These are phyloP conservation scores for Epinephelus cyanopodus DNA, from an alignment of 2,113 vertebrate species.

Conservation along the genomic window DNA sequence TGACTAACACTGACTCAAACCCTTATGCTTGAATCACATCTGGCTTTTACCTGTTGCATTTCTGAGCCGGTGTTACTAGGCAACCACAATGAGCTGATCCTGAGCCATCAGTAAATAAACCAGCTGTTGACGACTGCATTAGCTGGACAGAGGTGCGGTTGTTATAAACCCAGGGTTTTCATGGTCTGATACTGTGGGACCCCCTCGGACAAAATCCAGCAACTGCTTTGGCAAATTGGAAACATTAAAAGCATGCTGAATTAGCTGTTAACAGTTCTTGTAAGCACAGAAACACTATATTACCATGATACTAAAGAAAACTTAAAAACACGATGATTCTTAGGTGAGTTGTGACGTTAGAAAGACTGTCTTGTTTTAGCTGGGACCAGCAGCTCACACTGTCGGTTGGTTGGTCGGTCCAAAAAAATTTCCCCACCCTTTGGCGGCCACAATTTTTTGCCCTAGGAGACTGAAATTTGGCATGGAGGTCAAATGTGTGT, in stretches of 20 bases:
- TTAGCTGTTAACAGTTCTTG: neutral
- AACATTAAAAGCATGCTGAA: neutral
- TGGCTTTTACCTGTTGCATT: conserved; percentile 62
- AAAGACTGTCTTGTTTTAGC: no score
- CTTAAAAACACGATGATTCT: no score
- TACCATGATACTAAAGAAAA: no score
- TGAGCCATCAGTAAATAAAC: conserved; percentile 35
- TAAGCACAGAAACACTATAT: no score
- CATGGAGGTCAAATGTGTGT: no score
- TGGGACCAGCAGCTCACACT: no score
- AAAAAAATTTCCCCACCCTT: no score
- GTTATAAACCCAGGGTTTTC: neutral
- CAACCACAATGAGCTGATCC: conserved; percentile 49
- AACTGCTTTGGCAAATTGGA: neutral
- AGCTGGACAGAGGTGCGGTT: neutral
- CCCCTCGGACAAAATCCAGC: neutral
- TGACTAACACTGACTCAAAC: conserved; percentile 4
- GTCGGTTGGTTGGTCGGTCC: no score
- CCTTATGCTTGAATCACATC: conserved; percentile 2
- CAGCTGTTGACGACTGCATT: neutral
- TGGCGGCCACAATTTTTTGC: no score
- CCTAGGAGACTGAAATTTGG: no score
- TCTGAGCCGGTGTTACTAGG: conserved; percentile 59
- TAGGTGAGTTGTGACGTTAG: no score
- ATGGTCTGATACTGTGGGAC: neutral